phyloP scores from a whole-genome alignment of 2,888 invertebrate species.

The Agelastica alni region DNA sequence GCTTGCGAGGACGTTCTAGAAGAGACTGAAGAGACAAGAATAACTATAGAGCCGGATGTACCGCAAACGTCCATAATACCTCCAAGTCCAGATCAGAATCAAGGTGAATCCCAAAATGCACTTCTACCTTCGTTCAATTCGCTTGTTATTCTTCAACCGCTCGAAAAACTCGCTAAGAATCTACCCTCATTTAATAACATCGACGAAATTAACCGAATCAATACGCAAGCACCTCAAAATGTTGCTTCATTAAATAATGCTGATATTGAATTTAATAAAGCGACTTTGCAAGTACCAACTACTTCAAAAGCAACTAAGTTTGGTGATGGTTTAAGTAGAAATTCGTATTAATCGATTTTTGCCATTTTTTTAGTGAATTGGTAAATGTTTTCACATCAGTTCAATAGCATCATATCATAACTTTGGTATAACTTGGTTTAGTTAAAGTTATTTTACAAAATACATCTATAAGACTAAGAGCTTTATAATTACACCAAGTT shows the following conservation, averaged over 20 bases:
- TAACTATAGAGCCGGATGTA: constrained; percentile 48
- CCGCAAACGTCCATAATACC: constrained; percentile 55
- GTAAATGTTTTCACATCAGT: background rate
- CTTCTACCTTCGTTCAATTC: constrained; percentile 15
- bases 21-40: constrained; percentile 56
- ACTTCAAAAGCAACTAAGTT: constrained; percentile 2
- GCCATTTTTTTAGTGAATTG: background rate
- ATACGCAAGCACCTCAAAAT: background rate
- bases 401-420: too few relatives aligned
- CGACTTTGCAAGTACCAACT: background rate
- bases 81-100: constrained; percentile 53
- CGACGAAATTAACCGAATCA: constrained; percentile 3
- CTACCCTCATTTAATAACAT: constrained; percentile 16
- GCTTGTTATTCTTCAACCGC: constrained; percentile 1
- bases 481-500: too few relatives aligned
- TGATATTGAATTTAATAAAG: constrained; percentile 2
- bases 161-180: constrained; percentile 18
- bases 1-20: constrained; percentile 89
- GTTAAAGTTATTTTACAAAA: too few relatives aligned
- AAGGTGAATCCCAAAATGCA: constrained; percentile 50
- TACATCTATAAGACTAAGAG: too few relatives aligned
- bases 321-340: constrained; percentile 8
- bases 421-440: too few relatives aligned
- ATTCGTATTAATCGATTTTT: background rate
- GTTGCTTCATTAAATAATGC: background rate